A percentile compares a stretch with the other conserved stretches of the same genome.
phyloP scores from a whole-genome alignment of 2,888 invertebrate genomes.

The Aphelenchoides bicaudatus region DNA sequence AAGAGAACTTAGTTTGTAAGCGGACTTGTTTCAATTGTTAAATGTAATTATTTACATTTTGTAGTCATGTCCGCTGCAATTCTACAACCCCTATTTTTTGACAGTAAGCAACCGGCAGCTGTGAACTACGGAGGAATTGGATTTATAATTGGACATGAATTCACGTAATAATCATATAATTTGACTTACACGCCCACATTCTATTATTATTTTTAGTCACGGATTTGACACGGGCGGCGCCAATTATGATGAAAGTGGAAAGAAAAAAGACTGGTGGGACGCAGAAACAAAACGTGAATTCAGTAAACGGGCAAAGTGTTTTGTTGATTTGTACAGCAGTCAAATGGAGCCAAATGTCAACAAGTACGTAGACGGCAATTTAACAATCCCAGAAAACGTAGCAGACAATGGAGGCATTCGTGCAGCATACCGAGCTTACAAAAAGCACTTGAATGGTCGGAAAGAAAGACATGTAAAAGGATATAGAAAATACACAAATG shows the following conservation, averaged over 20 bases:
- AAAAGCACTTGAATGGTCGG: neutral
- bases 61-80: constrained; percentile 90
- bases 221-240: constrained; percentile 10
- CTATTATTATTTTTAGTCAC: no score
- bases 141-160: constrained; percentile 55
- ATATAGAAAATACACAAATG: constrained; percentile 7
- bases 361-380: neutral
- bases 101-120: constrained; percentile 78
- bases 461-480: constrained; percentile 7
- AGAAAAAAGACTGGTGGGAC: neutral
- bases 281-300: neutral
- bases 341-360: constrained; percentile 6
- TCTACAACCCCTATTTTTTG: constrained; percentile 86
- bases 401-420: constrained; percentile 11
- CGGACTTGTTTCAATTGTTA: neutral
- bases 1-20: constrained; percentile 5
- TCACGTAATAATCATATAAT: no score
- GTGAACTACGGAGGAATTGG: constrained; percentile 69
- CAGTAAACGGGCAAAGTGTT: constrained; percentile 1
- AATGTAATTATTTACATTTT: constrained; percentile 19
- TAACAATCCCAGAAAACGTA: constrained; percentile 7
- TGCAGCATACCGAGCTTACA: constrained; percentile 2
- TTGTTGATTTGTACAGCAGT: constrained; percentile 2
- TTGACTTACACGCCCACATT: no score
- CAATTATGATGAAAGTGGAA: constrained; percentile 9